A percentile compares a stretch with the other conserved stretches of the same genome.
Evolutionary conservation across 2,888 invertebrate species (phyloP).

Genomic region (Resseliella maxima): DNA sequence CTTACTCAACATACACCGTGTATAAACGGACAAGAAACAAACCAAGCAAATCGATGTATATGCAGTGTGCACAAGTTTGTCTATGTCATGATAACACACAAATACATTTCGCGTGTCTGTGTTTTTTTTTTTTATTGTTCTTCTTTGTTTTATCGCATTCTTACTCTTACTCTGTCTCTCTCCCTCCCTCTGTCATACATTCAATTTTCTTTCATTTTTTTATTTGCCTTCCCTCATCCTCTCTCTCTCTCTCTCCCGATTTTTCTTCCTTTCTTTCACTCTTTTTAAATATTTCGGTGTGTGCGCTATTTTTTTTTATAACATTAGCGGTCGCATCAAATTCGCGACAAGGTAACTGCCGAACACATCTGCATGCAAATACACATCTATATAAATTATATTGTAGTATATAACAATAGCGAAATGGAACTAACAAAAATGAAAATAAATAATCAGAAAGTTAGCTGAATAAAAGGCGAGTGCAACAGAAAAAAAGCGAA

Average conservation of each 20-base stretch:
- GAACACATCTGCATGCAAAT: slow-evolving; percentile 5
- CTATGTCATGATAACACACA: background rate
- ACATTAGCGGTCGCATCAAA: background rate
- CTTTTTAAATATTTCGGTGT: slow-evolving; percentile 7
- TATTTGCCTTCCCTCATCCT: background rate
- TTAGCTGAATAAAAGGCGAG: background rate
- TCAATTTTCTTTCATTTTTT: no score
- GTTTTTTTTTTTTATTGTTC: no score
- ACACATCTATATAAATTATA: background rate
- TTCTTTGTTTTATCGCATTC: no score
- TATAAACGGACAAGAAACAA: background rate
- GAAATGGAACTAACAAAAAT: slow-evolving; percentile 10
- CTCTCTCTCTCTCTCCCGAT: background rate
- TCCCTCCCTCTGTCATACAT: no score
- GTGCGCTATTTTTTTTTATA: background rate
- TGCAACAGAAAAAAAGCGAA: background rate
- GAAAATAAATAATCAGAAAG: background rate
- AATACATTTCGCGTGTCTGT: no score
- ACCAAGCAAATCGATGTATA: background rate
- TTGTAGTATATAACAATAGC: background rate
- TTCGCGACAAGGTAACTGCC: slow-evolving; percentile 34
- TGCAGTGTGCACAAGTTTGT: no score
- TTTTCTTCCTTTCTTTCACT: background rate
- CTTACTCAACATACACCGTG: slow-evolving; percentile 21
- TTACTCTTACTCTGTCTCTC: background rate